A percentile compares a stretch with the other conserved stretches of the same genome.
Evolutionary conservation across 2,113 vertebrate species (phyloP).

Genomic region (Actenoides lindsayi): DNA sequence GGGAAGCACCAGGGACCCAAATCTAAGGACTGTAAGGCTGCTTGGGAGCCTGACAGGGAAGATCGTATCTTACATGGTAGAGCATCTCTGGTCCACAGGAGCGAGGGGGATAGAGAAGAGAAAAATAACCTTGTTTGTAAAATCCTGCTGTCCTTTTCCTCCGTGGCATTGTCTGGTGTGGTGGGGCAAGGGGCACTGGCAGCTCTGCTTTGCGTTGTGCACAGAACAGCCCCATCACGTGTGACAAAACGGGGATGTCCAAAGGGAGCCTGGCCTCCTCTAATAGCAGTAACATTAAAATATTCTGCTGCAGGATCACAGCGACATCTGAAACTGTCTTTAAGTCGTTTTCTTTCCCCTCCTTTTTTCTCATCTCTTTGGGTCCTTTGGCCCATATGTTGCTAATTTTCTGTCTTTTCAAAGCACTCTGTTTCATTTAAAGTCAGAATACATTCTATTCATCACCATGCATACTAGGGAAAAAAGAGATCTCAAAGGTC

Average conservation of each 20-base stretch:
- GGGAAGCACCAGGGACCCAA: neutral
- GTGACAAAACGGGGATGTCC: neutral
- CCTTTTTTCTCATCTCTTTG: slow-evolving; percentile 58
- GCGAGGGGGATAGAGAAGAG: neutral
- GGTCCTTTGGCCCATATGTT: slow-evolving; percentile 71
- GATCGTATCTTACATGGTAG: fast-evolving
- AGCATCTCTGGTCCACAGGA: neutral
- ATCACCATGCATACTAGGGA: slow-evolving; percentile 48
- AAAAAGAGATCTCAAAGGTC: slow-evolving; percentile 61
- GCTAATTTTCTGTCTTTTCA: slow-evolving; percentile 79
- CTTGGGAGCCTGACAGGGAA: neutral
- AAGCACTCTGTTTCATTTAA: slow-evolving; percentile 70
- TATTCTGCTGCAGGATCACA: slow-evolving; percentile 29
- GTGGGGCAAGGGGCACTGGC: neutral
- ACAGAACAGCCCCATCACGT: neutral
- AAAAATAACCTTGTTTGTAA: neutral
- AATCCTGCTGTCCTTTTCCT: neutral
- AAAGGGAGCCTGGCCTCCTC: neutral
- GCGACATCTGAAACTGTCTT: slow-evolving; percentile 62
- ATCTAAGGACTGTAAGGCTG: neutral
- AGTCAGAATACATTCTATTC: slow-evolving; percentile 72
- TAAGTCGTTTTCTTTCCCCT: slow-evolving; percentile 29
- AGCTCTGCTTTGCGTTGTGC: neutral
- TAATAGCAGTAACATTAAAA: neutral
- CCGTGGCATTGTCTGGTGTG: fast-evolving